These are phyloP conservation scores for Catharus ustulatus DNA, from an alignment of 2,797 vertebrate genomes.

Conservation along the genomic window DNA sequence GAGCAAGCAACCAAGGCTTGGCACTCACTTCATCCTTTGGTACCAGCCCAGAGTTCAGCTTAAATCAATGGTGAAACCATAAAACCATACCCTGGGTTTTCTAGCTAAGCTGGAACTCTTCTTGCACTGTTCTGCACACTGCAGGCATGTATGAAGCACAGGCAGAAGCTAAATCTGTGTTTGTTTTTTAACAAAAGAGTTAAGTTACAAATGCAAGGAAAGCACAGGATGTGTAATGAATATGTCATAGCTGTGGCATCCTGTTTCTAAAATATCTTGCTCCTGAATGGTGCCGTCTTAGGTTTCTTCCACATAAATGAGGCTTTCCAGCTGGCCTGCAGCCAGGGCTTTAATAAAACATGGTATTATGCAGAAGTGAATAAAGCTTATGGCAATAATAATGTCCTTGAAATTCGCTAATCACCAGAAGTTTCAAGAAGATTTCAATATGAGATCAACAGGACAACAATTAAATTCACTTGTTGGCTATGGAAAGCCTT, in stretches of 20 bases:
- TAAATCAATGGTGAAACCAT: not conserved
- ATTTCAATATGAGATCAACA: constrained; percentile 1
- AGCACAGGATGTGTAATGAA: constrained; percentile 54
- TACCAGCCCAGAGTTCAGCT: not conserved
- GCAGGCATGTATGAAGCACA: not conserved
- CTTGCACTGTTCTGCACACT: not conserved
- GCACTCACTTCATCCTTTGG: not conserved
- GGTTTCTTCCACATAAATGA: constrained; percentile 45
- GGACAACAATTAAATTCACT: not conserved
- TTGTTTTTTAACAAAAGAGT: constrained; percentile 53
- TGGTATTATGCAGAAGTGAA: constrained; percentile 48
- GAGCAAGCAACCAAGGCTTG: not conserved
- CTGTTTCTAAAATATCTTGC: constrained; percentile 53
- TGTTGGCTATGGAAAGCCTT: not conserved
- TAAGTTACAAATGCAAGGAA: constrained; percentile 50
- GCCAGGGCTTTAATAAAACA: constrained; percentile 57
- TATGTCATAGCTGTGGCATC: constrained; percentile 64
- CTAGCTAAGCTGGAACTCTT: not conserved
- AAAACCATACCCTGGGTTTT: not conserved
- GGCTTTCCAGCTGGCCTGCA: constrained; percentile 58
- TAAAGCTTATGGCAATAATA: constrained; percentile 24
- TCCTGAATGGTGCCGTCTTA: constrained; percentile 58
- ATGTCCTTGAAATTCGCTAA: constrained; percentile 16
- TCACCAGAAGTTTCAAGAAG: constrained; percentile 1
- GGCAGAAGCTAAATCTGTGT: not conserved